These are phyloP conservation scores for Chalcosyrphus nemorum DNA, from an alignment of 2,888 invertebrate species.

Conservation along the genomic window DNA sequence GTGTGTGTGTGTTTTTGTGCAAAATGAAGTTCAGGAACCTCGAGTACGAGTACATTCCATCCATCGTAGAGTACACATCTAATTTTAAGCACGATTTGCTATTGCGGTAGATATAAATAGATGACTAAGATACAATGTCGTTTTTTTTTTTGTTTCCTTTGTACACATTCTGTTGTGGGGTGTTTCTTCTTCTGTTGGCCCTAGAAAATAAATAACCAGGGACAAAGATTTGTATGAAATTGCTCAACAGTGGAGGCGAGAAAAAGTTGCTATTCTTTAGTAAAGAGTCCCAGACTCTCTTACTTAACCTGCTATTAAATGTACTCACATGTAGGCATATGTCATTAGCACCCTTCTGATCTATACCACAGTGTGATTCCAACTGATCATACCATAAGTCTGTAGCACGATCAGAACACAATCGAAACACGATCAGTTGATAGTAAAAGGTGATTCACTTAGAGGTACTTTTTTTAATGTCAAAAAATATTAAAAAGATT, in stretches of 20 bases:
- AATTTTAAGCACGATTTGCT: slow-evolving; percentile 69
- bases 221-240: slow-evolving; percentile 6
- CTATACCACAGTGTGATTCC: too few relatives aligned
- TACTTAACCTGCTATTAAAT: too few relatives aligned
- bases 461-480: too few relatives aligned
- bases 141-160: background rate
- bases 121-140: slow-evolving; percentile 29
- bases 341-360: too few relatives aligned
- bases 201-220: background rate
- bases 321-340: too few relatives aligned
- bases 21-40: slow-evolving; percentile 65
- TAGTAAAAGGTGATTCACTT: too few relatives aligned
- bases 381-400: too few relatives aligned
- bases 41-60: slow-evolving; percentile 44
- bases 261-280: too few relatives aligned
- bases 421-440: too few relatives aligned
- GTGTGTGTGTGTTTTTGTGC: slow-evolving; percentile 4
- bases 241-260: slow-evolving; percentile 17
- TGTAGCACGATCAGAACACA: too few relatives aligned
- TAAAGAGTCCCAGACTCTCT: too few relatives aligned
- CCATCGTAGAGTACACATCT: slow-evolving; percentile 31
- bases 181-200: background rate
- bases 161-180: background rate
- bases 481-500: too few relatives aligned
- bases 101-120: slow-evolving; percentile 62